Conservation (phyloP, 1,140 invertebrate genomes). For the Ericerus pela region DNA sequence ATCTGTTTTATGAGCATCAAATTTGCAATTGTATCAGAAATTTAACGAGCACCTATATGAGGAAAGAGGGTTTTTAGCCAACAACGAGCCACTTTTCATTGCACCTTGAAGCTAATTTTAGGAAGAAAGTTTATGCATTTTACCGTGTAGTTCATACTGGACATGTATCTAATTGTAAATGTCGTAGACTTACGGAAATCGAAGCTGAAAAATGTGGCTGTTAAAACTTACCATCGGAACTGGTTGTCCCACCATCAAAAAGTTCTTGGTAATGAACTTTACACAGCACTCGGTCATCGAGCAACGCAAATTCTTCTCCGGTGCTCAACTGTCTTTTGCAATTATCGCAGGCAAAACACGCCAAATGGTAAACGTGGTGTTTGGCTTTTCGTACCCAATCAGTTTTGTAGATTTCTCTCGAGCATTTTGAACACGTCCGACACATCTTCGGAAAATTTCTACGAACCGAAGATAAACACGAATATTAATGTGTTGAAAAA, state of each 20-base stretch:
- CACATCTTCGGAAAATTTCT: slow-evolving; percentile 65
- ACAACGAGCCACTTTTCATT: too few species aligned
- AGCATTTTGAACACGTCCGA: slow-evolving; percentile 92
- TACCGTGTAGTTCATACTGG: too few species aligned
- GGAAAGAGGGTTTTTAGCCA: too few species aligned
- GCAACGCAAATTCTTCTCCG: slow-evolving; percentile 92
- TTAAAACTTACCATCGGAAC: slow-evolving; percentile 51
- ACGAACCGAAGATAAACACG: too few species aligned
- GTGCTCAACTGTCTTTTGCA: slow-evolving; percentile 93
- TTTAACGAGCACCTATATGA: too few species aligned
- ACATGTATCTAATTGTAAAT: too few species aligned
- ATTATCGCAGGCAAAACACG: slow-evolving; percentile 95
- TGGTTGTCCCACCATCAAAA: slow-evolving; percentile 75
- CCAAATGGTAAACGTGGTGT: slow-evolving; percentile 90
- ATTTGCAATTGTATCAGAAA: too few species aligned
- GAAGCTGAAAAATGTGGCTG: neutral
- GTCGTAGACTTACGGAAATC: too few species aligned
- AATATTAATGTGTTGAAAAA: too few species aligned
- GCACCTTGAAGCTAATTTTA: too few species aligned
- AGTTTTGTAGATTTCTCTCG: slow-evolving; percentile 73
- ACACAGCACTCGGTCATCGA: slow-evolving; percentile 82
- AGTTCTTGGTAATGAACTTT: slow-evolving; percentile 92
- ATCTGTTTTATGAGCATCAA: too few species aligned
- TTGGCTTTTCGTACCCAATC: slow-evolving; percentile 94
- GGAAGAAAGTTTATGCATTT: too few species aligned